Percentiles rank a stretch among this genome's conserved stretches.
Conservation (phyloP, 2,113 vertebrate species). For the Calidris pugnax region DNA sequence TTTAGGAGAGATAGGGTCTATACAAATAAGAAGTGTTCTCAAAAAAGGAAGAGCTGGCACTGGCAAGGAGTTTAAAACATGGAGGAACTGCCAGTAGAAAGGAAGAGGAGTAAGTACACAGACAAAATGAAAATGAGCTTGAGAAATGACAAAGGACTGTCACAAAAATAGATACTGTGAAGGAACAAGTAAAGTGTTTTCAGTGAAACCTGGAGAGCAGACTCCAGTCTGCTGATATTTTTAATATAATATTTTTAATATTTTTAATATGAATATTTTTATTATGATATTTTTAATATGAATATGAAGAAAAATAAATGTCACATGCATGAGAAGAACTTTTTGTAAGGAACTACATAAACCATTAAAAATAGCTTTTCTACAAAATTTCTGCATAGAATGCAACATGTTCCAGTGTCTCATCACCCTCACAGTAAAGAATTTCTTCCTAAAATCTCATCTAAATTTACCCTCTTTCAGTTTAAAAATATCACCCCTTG, state of each 20-base stretch:
- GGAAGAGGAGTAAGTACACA: not conserved
- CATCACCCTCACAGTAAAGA: not conserved
- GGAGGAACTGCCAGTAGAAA: not conserved
- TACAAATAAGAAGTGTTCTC: not conserved
- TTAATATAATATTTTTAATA: not conserved
- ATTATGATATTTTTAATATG: not conserved
- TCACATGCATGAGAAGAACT: not conserved
- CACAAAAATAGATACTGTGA: not conserved
- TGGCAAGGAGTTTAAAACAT: not conserved
- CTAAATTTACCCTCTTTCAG: not conserved
- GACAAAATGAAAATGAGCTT: not conserved
- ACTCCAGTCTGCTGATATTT: not conserved
- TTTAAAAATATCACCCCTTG: not conserved
- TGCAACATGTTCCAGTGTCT: not conserved
- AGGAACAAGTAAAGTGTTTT: not conserved
- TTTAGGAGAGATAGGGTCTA: not conserved
- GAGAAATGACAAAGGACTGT: not conserved
- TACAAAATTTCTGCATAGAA: not conserved
- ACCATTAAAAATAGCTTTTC: not conserved
- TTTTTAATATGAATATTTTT: no score
- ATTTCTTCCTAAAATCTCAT: not conserved
- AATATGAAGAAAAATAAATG: not conserved
- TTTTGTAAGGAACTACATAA: not conserved
- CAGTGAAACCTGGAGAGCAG: not conserved
- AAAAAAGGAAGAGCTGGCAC: not conserved